A percentile compares a stretch with the other conserved stretches of the same genome.
phyloP scores from a whole-genome alignment of 2,113 vertebrate genomes.

The human region GRCh38 chr13:49959501-49960000 shows the following conservation, averaged over 20 bases:
- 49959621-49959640: background rate
- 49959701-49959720: background rate
- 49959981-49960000: background rate
- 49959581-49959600: background rate
- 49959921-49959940: background rate
- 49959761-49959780: background rate
- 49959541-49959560: background rate
- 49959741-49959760: background rate
- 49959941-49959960: background rate
- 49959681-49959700: background rate
- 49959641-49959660: background rate
- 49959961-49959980: background rate
- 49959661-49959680: background rate
- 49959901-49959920: background rate
- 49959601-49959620: background rate
- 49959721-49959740: background rate
- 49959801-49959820: background rate
- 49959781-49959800: background rate
- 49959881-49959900: background rate
- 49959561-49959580: background rate
- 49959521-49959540: background rate
- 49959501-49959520: background rate
- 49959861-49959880: background rate
- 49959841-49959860: background rate
- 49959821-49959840: background rate